Evolutionary conservation across 2,113 vertebrate genomes (phyloP), one percentile per base, ranked within the genome.

Genomic region (Pangasianodon hypophthalmus): DNA sequence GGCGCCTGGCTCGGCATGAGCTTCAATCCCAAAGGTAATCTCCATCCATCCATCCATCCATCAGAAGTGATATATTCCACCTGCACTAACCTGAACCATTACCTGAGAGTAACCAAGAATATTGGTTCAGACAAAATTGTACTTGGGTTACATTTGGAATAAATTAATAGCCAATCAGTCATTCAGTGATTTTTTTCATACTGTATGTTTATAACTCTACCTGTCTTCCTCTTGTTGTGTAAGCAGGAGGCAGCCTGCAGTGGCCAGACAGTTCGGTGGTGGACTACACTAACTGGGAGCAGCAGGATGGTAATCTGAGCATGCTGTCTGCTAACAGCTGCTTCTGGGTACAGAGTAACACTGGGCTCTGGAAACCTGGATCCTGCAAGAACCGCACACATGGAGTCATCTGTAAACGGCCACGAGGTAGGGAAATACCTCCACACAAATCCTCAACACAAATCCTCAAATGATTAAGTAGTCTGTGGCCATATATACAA

Each of bases 301-400:
- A 95, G 86, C 97, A 96, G 0, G 97, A 97, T 52, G 95, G 96
- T 0, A 97, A 97, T 81, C 97, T 97, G 91, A 98, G 97, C 87
- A 97, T 99, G 95, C 96, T 98, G 26, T 98, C 98, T 50, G 96
- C 96, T 88, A 98, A 99, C 93, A 97, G 97, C 94, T 99, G 98
- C 95, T 98, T 98, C 95, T 99, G 98, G 98, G 98, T 99, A 92
- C 97, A 98, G 94, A 98, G 98, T 94, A 98, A 96, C 95, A 98
- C 96, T 0, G 98, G 98, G 5, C 92, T 97, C 67, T 99, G 98
- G 98, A 97, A 93, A 46, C 95, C 98, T 0, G 98, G 97, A 3
- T 97, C 97, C 88, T 99, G 98, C 95, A 95, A 95, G 67, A 99
- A 98, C 0, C 84, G 97, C 88, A 98, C 97, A 29, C 98, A 99